phyloP scores from a whole-genome alignment of 2,797 vertebrate species.

The Platalea minor region DNA sequence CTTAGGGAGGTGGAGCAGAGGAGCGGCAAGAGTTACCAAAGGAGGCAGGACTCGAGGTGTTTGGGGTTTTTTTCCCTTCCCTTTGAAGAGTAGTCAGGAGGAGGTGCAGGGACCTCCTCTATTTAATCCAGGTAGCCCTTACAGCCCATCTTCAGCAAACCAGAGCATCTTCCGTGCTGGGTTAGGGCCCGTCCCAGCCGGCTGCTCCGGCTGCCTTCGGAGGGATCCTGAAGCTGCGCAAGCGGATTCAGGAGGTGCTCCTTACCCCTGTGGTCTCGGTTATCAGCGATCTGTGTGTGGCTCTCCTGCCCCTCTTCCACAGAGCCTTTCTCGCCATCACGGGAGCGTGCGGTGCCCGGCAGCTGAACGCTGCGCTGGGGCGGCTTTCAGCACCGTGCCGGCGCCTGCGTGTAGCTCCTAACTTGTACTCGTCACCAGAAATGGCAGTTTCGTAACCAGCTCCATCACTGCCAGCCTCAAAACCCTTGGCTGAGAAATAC shows the following conservation, averaged over 20 bases:
- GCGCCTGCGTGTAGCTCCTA: fast-evolving
- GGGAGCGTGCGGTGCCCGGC: neutral
- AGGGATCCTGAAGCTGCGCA: neutral
- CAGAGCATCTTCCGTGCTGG: neutral
- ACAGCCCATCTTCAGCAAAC: neutral
- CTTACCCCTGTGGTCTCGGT: neutral
- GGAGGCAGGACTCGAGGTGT: neutral
- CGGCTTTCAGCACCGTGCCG: neutral
- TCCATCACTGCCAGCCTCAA: neutral
- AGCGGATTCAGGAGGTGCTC: neutral
- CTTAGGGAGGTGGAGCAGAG: neutral
- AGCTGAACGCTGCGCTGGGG: neutral
- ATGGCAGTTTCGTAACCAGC: neutral
- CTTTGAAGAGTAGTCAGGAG: neutral
- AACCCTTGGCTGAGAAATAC: neutral
- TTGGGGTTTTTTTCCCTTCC: neutral
- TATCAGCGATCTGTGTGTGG: neutral
- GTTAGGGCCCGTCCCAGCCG: neutral
- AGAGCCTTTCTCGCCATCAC: neutral
- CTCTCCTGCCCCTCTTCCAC: neutral
- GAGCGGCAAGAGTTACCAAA: neutral
- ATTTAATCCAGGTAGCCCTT: too few species aligned
- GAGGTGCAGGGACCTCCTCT: neutral
- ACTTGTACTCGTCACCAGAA: neutral
- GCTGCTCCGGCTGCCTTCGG: neutral